Conservation (phyloP, 2,888 invertebrate species). For the Kuschelorhynchus macadamiae region DNA sequence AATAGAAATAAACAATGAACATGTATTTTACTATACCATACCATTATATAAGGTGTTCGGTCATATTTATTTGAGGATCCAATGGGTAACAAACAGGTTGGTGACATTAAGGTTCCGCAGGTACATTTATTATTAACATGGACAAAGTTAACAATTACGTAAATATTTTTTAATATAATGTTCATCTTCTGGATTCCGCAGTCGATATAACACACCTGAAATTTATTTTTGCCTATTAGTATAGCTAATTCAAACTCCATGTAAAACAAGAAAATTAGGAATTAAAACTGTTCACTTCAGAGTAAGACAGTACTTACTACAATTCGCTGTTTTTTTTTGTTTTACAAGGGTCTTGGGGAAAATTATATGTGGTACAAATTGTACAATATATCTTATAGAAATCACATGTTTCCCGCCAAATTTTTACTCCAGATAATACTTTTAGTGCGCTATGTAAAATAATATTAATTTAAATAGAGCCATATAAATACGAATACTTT, state of each 20-base stretch:
- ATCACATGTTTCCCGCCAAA: too few relatives aligned
- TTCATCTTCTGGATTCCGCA: not conserved
- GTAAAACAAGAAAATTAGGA: not conserved
- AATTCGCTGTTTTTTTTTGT: too few relatives aligned
- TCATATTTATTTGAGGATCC: slow-evolving; percentile 25
- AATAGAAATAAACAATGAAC: slow-evolving; percentile 19
- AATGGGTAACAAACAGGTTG: slow-evolving; percentile 18
- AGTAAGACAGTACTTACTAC: too few relatives aligned
- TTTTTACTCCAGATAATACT: too few relatives aligned
- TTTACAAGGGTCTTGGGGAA: too few relatives aligned
- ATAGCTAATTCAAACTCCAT: too few relatives aligned
- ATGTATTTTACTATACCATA: slow-evolving; percentile 24
- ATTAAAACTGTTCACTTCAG: too few relatives aligned
- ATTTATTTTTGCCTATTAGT: slow-evolving; percentile 3
- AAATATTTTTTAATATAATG: slow-evolving; percentile 4
- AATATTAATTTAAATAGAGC: too few relatives aligned
- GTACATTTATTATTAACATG: slow-evolving; percentile 40
- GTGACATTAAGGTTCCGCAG: slow-evolving; percentile 33
- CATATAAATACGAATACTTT: too few relatives aligned
- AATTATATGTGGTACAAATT: too few relatives aligned
- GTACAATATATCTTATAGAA: too few relatives aligned
- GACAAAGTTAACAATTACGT: slow-evolving; percentile 20
- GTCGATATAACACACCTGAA: slow-evolving; percentile 13
- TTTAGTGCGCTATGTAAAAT: too few relatives aligned
- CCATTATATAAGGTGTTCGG: slow-evolving; percentile 33